Base-by-base conservation (phyloP, 2,113 vertebrate species). In the Cololabis saira region DNA sequence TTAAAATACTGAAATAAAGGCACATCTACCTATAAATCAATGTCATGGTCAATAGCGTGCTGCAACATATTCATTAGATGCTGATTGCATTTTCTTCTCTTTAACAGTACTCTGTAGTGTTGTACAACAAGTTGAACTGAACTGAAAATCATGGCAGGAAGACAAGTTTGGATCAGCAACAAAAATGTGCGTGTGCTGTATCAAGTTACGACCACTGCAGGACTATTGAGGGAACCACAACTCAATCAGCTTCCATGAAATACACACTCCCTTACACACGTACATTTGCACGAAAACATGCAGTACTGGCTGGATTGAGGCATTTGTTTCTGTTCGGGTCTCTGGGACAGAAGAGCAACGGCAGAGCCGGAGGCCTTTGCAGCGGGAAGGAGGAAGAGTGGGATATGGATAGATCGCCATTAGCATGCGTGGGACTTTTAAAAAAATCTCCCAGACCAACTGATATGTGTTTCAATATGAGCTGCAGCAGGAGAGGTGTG, bases 141-240 rank as follows among this genome's bases (percentile, higher is more conserved):
- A 86, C 80, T 67, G 81, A 85, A 86, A 37, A 72, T 78, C 50
- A 21, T 85, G 84, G 83, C 87, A 75, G 16, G 57, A 71, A 71
- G 83, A 87, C 81, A 81, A 88, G 65, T 71, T 87, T 91, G 90
- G 88, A 89, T 81, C 79, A 49, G 81, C 67, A 86, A 78, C 87
- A 89, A 89, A 88, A 86, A 88, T 90, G 86, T 82, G 81, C 80
- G 84, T 68, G 75, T 76, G 61, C 73, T 81, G 84, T 89, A 91
- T 91, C 71, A 24, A 74, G 84, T 91, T 91, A 87, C 90, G 77
- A 71, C 82, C 9, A 61, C 76, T 82, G 82, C 79, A 86, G 87
- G 63, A 90, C 70, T 85, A 84, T 83, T 87, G 84, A 85, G 66
- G 52, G 71, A 83, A 86, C 84, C 87, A 78, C 89, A 89, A 63